These are phyloP conservation scores for Antheraea mylitta DNA, from an alignment of 1,140 invertebrate species.

Conservation along the genomic window DNA sequence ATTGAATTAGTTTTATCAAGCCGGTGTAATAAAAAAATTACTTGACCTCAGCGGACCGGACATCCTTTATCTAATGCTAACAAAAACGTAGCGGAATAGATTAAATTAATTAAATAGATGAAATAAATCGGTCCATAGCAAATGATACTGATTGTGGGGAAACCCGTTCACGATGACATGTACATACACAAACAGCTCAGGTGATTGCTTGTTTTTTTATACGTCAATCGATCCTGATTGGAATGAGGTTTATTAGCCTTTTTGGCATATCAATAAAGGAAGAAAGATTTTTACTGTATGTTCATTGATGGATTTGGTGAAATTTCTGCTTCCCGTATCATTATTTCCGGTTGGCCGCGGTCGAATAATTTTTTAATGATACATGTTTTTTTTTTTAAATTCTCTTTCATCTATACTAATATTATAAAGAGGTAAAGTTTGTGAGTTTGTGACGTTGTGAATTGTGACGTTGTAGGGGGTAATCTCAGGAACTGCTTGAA, in stretches of 20 bases:
- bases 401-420: too few species aligned
- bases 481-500: too few species aligned
- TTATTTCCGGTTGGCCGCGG: too few species aligned
- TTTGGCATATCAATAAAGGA: background rate
- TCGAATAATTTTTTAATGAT: too few species aligned
- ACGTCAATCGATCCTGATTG: background rate
- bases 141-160: constrained; percentile 42
- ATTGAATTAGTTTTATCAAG: background rate
- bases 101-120: constrained; percentile 31
- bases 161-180: constrained; percentile 23
- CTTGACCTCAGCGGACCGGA: constrained; percentile 30
- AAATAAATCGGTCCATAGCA: constrained; percentile 42
- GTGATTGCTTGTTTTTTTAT: background rate
- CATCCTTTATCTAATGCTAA: constrained; percentile 31
- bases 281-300: too few species aligned
- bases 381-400: too few species aligned
- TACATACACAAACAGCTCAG: background rate
- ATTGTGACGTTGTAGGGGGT: too few species aligned
- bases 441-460: too few species aligned
- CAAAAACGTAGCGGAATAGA: constrained; percentile 33
- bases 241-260: background rate
- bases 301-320: too few species aligned
- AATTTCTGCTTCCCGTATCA: too few species aligned
- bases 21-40: background rate
- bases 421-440: too few species aligned